A percentile compares a stretch with the other conserved stretches of the same genome.
Conservation (phyloP, 1,140 invertebrate species). For the Euwallacea fornicatus region DNA sequence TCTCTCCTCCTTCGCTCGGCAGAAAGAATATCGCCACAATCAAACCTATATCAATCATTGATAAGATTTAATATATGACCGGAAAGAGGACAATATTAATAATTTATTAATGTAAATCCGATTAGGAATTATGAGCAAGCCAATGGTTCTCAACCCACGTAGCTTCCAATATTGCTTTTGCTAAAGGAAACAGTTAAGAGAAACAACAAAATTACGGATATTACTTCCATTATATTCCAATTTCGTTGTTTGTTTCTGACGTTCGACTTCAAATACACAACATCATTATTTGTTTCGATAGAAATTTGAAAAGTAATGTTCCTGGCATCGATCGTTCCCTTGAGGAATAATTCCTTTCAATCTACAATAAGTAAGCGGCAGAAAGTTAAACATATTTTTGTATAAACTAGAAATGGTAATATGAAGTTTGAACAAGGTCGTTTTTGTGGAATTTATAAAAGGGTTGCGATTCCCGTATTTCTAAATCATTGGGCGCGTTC, state of each 20-base stretch:
- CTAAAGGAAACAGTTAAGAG: not conserved
- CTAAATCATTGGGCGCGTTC: no score
- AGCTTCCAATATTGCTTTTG: slow-evolving; percentile 1
- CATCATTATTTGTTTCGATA: not conserved
- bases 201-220: slow-evolving; percentile 1
- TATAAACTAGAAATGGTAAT: no score
- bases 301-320: slow-evolving; percentile 2
- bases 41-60: no score
- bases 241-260: slow-evolving; percentile 6
- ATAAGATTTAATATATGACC: no score
- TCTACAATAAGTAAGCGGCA: no score
- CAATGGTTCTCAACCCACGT: not conserved
- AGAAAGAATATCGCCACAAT: no score
- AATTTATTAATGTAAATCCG: slow-evolving; percentile 1
- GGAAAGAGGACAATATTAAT: not conserved
- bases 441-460: no score
- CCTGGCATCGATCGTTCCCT: not conserved
- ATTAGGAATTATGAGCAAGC: not conserved
- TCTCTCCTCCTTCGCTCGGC: no score
- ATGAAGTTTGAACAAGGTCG: no score
- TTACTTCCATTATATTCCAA: slow-evolving; percentile 6
- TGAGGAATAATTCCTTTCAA: no score
- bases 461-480: no score
- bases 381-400: no score
- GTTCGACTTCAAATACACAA: not conserved